Evolutionary conservation across 2,888 invertebrate genomes (phyloP).

Genomic region (Cerastoderma edule): DNA sequence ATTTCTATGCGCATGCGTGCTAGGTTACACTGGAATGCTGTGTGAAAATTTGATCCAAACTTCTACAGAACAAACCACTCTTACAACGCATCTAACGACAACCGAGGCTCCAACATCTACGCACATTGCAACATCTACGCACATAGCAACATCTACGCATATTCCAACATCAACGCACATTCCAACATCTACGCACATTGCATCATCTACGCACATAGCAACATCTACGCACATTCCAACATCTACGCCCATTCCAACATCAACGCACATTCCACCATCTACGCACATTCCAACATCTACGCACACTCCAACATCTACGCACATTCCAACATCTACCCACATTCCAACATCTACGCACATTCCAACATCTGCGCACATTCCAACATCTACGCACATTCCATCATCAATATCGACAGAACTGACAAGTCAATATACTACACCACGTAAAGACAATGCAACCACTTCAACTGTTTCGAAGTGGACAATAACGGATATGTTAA

Average conservation of each 20-base stretch:
- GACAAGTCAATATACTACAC: no score
- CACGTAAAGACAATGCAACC: no score
- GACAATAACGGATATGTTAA: no score
- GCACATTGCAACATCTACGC: background rate
- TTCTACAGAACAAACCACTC: background rate
- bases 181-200: background rate
- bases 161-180: background rate
- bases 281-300: no score
- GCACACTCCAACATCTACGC: no score
- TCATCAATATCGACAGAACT: no score
- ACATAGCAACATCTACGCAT: background rate
- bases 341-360: no score
- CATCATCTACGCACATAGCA: background rate
- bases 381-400: background rate
- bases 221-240: background rate
- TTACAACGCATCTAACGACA: background rate
- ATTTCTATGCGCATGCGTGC: slow-evolving; percentile 21
- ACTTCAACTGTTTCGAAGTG: no score
- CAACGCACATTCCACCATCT: background rate
- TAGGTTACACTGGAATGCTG: slow-evolving; percentile 51
- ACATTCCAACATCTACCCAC: background rate
- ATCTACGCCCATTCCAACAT: background rate
- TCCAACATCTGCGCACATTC: no score
- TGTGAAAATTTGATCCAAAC: slow-evolving; percentile 26
- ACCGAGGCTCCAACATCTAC: no score